Conservation (phyloP, 2,797 vertebrate genomes). For the Coregonus suidteri region DNA sequence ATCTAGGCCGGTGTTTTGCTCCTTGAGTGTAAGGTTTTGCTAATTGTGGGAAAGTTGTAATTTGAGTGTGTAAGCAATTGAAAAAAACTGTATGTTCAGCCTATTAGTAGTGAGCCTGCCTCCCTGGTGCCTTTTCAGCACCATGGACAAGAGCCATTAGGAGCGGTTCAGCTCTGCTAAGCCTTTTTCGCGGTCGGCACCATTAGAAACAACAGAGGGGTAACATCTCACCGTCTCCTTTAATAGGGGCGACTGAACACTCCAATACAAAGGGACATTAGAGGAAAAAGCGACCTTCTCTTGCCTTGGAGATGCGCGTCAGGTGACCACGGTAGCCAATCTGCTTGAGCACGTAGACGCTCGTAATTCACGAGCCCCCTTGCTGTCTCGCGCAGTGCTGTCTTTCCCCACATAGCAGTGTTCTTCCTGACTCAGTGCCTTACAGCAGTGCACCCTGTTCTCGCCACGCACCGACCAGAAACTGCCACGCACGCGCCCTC, state of each 20-base stretch:
- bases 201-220: conserved; percentile 49
- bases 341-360: conserved; percentile 47
- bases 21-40: no score
- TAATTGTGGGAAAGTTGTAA: no score
- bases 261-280: conserved; percentile 26
- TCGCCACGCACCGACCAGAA: conserved; percentile 63
- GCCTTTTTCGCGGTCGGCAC: not conserved
- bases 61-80: no score
- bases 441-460: conserved; percentile 58
- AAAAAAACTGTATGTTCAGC: not conserved
- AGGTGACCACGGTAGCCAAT: conserved; percentile 52
- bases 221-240: conserved; percentile 43
- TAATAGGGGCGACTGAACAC: conserved; percentile 34
- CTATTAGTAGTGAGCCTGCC: not conserved
- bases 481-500: conserved; percentile 58
- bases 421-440: conserved; percentile 85
- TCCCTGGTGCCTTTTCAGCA: conserved; percentile 10
- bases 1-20: no score
- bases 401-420: conserved; percentile 38
- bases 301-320: conserved; percentile 48
- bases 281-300: conserved; percentile 42
- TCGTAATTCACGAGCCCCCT: conserved; percentile 61
- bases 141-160: conserved; percentile 23
- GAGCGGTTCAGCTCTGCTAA: not conserved
- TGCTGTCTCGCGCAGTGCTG: conserved; percentile 46